Evolutionary conservation across 2,113 vertebrate species (phyloP).

Genomic region (Rhinogobius similis): DNA sequence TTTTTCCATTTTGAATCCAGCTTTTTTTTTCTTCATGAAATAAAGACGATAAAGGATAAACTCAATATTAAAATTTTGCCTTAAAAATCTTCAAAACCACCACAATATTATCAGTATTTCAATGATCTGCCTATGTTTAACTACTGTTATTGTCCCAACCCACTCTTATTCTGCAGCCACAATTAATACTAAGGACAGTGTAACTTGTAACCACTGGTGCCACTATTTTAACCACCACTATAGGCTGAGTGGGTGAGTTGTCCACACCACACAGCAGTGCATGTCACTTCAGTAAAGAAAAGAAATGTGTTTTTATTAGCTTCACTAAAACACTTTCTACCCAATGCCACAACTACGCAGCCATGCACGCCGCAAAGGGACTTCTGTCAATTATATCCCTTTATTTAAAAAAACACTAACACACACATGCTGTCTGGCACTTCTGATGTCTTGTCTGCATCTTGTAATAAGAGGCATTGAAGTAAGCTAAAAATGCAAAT

Average conservation of each 20-base stretch:
- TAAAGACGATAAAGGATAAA: no score
- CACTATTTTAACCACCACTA: background rate
- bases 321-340: background rate
- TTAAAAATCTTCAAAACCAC: no score
- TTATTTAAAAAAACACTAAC: background rate
- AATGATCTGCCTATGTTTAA: no score
- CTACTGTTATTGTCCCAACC: background rate
- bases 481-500: constrained; percentile 32
- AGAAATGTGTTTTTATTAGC: background rate
- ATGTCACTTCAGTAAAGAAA: background rate
- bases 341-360: background rate
- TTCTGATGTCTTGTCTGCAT: constrained; percentile 4
- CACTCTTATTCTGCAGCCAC: background rate
- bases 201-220: background rate
- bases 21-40: no score
- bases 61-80: no score
- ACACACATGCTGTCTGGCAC: constrained; percentile 13
- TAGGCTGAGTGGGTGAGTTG: no score
- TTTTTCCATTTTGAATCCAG: no score
- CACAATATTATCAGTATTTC: no score
- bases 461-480: constrained; percentile 11
- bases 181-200: no score
- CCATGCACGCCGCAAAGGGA: background rate
- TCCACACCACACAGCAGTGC: no score
- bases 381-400: background rate